phyloP scores from a whole-genome alignment of 2,797 vertebrate species.

The Epinephelus coioides region DNA sequence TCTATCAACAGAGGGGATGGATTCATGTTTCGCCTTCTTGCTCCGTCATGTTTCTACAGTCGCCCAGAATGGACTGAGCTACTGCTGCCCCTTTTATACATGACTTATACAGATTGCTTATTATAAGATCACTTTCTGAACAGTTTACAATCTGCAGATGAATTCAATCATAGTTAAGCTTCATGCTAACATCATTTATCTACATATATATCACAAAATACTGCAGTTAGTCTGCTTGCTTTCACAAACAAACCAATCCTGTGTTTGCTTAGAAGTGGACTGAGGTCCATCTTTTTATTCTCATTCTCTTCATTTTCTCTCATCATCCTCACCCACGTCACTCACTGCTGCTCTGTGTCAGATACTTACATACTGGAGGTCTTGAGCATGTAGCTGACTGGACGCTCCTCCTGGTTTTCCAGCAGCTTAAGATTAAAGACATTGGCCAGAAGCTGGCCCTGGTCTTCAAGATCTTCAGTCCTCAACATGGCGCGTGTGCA shows the following conservation, averaged over 20 bases:
- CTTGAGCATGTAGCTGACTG: slow-evolving; percentile 94
- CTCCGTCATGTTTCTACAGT: too few relatives aligned
- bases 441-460: slow-evolving; percentile 93
- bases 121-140: neutral
- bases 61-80: too few relatives aligned
- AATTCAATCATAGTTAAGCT: neutral
- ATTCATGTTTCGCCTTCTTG: too few relatives aligned
- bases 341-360: neutral
- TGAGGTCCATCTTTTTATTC: neutral
- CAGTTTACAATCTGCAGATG: neutral
- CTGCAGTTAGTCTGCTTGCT: neutral
- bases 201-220: neutral
- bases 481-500: slow-evolving; percentile 93
- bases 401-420: slow-evolving; percentile 94
- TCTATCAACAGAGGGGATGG: too few relatives aligned
- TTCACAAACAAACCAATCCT: neutral
- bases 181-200: neutral
- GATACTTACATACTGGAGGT: slow-evolving; percentile 92
- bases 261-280: neutral
- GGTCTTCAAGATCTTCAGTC: slow-evolving; percentile 95
- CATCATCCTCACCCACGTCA: neutral
- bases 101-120: neutral
- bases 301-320: neutral
- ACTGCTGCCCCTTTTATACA: too few relatives aligned
- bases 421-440: slow-evolving; percentile 94